Percentiles rank a stretch among this genome's conserved stretches.
phyloP scores from a whole-genome alignment of 2,888 invertebrate species.

The Ormyrus pomaceus region DNA sequence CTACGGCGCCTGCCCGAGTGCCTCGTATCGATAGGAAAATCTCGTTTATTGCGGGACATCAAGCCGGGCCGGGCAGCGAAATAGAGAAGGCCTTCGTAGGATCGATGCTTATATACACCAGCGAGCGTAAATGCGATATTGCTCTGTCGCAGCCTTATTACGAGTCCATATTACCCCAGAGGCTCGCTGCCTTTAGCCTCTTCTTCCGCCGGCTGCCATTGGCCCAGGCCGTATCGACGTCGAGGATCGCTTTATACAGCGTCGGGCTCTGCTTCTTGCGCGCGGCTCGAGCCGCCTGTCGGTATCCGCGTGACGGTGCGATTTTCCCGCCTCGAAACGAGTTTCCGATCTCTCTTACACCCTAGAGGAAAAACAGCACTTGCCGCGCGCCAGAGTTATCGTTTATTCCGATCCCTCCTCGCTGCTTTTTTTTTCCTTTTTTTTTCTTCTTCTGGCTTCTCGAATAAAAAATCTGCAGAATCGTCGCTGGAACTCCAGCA shows the following conservation, averaged over 20 bases:
- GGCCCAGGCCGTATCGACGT: too few species aligned
- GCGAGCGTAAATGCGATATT: slow-evolving; percentile 64
- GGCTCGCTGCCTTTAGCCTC: slow-evolving; percentile 6
- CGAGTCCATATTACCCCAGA: slow-evolving; percentile 60
- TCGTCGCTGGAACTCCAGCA: too few species aligned
- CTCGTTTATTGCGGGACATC: slow-evolving; percentile 62
- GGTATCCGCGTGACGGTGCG: not conserved
- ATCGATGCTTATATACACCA: slow-evolving; percentile 60
- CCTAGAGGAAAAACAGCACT: too few species aligned
- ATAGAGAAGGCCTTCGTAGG: slow-evolving; percentile 13
- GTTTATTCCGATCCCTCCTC: too few species aligned
- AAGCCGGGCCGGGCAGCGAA: slow-evolving; percentile 56
- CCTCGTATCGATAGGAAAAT: slow-evolving; percentile 58
- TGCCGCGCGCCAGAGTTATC: too few species aligned
- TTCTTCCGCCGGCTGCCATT: not conserved
- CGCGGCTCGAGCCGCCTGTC: too few species aligned
- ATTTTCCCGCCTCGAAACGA: not conserved
- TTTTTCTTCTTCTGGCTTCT: too few species aligned
- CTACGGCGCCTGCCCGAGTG: not conserved
- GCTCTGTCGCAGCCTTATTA: slow-evolving; percentile 63
- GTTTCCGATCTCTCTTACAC: too few species aligned
- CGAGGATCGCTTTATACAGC: not conserved
- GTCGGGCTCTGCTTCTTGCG: not conserved
- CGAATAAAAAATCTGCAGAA: too few species aligned
- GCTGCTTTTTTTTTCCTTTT: too few species aligned